A percentile compares a stretch with the other conserved stretches of the same genome.
Evolutionary conservation across 1,140 invertebrate genomes (phyloP).

Genomic region (Heliconius hermathena): DNA sequence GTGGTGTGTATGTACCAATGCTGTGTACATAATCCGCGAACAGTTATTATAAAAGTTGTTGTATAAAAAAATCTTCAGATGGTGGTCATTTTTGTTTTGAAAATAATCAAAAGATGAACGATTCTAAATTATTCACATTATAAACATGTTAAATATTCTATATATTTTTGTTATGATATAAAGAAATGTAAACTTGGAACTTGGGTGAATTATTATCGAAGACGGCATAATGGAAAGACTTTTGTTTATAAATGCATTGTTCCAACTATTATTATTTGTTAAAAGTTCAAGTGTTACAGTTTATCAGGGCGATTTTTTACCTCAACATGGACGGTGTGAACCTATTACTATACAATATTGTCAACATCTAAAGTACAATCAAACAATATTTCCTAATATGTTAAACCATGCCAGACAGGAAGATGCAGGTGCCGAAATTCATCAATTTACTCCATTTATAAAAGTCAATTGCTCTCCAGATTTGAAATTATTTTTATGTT

Average conservation of each 20-base stretch:
- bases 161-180: background rate
- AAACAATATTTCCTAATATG: constrained; percentile 98
- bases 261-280: constrained; percentile 60
- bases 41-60: constrained; percentile 8
- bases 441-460: constrained; percentile 97
- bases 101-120: constrained; percentile 10
- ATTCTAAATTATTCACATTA: constrained; percentile 13
- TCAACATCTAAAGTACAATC: constrained; percentile 95
- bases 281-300: constrained; percentile 72
- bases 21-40: background rate
- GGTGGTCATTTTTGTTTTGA: constrained; percentile 19
- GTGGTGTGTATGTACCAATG: background rate
- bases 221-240: constrained; percentile 54
- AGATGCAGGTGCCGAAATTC: constrained; percentile 96
- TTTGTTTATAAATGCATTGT: constrained; percentile 56
- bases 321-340: constrained; percentile 93
- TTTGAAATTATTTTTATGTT: constrained; percentile 97
- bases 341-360: constrained; percentile 96
- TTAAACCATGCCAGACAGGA: constrained; percentile 96
- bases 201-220: background rate
- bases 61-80: constrained; percentile 18
- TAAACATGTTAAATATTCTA: background rate
- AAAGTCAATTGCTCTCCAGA: constrained; percentile 97
- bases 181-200: too few relatives aligned
- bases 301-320: constrained; percentile 82